phyloP scores from a whole-genome alignment of 2,113 vertebrate species.

The Emydura subglobosa region DNA sequence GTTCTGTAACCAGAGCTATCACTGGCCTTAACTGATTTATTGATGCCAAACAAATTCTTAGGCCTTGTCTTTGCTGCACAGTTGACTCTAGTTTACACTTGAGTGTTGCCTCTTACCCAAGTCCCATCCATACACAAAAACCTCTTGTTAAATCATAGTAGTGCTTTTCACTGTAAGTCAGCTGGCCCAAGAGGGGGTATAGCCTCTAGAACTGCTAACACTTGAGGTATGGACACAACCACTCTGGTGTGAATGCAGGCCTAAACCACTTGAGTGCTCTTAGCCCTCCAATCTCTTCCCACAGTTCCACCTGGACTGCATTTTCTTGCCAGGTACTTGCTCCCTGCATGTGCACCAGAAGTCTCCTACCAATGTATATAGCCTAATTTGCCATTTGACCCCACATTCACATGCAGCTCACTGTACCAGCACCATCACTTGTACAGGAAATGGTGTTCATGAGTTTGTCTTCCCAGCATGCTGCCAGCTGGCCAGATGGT shows the following conservation, averaged over 20 bases:
- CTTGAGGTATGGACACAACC: not conserved
- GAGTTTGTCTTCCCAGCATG: too few species aligned
- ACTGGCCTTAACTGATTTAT: not conserved
- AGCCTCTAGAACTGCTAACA: not conserved
- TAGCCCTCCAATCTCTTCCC: not conserved
- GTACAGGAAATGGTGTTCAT: not conserved
- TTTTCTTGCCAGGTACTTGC: not conserved
- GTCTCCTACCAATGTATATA: fast-evolving
- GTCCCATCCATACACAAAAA: not conserved
- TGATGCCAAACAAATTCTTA: not conserved
- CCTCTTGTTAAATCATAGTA: not conserved
- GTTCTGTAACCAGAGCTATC: not conserved
- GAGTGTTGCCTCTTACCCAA: not conserved
- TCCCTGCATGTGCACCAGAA: not conserved
- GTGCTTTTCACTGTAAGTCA: not conserved
- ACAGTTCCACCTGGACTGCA: not conserved
- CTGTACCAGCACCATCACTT: not conserved
- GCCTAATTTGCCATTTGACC: not conserved
- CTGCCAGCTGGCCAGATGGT: not conserved
- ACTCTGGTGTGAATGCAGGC: not conserved
- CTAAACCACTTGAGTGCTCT: not conserved
- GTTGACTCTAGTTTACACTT: not conserved
- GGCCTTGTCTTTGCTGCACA: not conserved
- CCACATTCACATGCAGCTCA: not conserved
- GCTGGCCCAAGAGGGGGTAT: not conserved